phyloP scores from a whole-genome alignment of 2,113 vertebrate genomes.

The Reinhardtius hippoglossoides region DNA sequence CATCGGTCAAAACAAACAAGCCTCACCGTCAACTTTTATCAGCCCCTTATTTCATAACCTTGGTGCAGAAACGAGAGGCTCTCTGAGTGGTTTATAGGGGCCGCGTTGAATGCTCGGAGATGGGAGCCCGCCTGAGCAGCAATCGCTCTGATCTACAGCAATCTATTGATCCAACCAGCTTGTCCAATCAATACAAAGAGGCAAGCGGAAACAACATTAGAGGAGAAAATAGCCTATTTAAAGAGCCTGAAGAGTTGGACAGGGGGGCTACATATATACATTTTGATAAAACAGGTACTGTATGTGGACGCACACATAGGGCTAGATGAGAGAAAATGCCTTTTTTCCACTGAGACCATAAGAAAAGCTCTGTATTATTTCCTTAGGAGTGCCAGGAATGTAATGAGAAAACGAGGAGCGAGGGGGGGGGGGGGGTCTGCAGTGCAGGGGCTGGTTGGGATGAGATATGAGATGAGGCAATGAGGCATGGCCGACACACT shows the following conservation, averaged over 20 bases:
- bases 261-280: slow-evolving; percentile 34
- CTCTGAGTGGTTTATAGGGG: slow-evolving; percentile 63
- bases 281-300: slow-evolving; percentile 52
- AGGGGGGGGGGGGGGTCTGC: slow-evolving; percentile 19
- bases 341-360: slow-evolving; percentile 59
- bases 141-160: slow-evolving; percentile 80
- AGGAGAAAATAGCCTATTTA: slow-evolving; percentile 80
- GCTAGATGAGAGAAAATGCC: slow-evolving; percentile 63
- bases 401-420: slow-evolving; percentile 76
- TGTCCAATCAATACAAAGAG: slow-evolving; percentile 79
- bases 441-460: slow-evolving; percentile 63
- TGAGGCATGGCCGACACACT: slow-evolving; percentile 61
- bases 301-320: slow-evolving; percentile 43
- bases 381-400: slow-evolving; percentile 64
- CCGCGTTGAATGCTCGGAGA: slow-evolving; percentile 64
- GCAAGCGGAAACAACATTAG: slow-evolving; percentile 78
- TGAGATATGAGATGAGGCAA: slow-evolving; percentile 76
- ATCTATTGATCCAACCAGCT: slow-evolving; percentile 77
- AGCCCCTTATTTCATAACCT: slow-evolving; percentile 75
- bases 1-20: slow-evolving; percentile 80
- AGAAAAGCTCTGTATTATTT: slow-evolving; percentile 68
- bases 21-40: slow-evolving; percentile 71
- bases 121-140: slow-evolving; percentile 56
- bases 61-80: slow-evolving; percentile 59
- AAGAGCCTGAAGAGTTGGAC: slow-evolving; percentile 48